phyloP scores from a whole-genome alignment of 2,797 vertebrate species.

The Cephalopachus bancanus region DNA sequence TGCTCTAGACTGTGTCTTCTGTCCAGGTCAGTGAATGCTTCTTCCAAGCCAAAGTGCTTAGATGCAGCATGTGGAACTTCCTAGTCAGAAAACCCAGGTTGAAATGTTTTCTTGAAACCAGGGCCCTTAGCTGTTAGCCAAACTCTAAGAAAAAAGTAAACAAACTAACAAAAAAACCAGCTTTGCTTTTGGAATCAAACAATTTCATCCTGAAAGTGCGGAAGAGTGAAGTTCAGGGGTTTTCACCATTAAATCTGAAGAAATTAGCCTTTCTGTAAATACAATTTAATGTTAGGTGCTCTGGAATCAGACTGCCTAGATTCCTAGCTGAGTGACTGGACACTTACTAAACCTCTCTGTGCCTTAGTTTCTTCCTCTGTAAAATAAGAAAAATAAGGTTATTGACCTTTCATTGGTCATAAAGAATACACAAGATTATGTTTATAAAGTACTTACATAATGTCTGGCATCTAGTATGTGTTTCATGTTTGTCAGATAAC shows the following conservation, averaged over 20 bases:
- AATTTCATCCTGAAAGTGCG: background rate
- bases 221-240: too few species aligned
- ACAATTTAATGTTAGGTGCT: background rate
- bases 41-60: background rate
- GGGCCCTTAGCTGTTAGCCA: background rate
- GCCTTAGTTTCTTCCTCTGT: background rate
- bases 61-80: fast-evolving
- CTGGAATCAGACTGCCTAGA: background rate
- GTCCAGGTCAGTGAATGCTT: background rate
- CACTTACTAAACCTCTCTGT: background rate
- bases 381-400: background rate
- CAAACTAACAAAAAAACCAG: too few species aligned
- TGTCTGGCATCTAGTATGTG: background rate
- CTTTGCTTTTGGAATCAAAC: too few species aligned
- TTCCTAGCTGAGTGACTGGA: background rate
- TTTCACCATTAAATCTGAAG: background rate
- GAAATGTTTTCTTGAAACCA: background rate
- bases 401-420: background rate
- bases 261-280: background rate
- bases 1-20: background rate
- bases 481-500: background rate
- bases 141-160: background rate
- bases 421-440: background rate
- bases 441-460: background rate
- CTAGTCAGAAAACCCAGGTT: background rate